Evolutionary conservation across 2,797 vertebrate genomes (phyloP), one percentile per base, ranked within the genome.

Genomic region (Bothrops alternatus): DNA sequence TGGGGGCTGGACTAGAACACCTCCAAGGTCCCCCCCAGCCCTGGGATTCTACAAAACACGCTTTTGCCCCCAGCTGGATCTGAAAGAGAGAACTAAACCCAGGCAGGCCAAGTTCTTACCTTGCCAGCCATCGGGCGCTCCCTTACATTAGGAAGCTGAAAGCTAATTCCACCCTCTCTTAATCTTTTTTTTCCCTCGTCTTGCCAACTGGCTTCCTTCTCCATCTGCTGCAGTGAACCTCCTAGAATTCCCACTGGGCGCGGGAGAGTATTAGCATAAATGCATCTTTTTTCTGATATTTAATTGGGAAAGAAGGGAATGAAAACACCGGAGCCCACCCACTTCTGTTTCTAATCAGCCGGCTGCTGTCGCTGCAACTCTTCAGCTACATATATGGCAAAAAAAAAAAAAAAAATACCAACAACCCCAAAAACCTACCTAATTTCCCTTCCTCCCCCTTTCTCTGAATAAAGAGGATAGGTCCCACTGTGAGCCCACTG

Each of bases 271-370:
- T 78, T 61, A 87, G 28, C 42, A 56, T 58, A 88, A 86, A 25
- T 86, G 86, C 69, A 61, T 32, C 57, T 88, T 61, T 25, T 91
- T 86, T n/a, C 86, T 91, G 65, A 89, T 65, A 47, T 50, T 89
- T 89, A 91, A 86, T 86, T 89, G 90, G 86, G 90, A 65, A 50
- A 65, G 58, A 47, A 28, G 23, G 57, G 90, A 86, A 25, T 32
- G 90, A 25, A 42, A 32, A 65, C 56, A 32, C 56, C 37, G 4
- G 78, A n/a, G 78, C 69, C 90, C 50, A 11, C 58, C 90, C 90
- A 91, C 58, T 26, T 86, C 65, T 88, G 65, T n/a, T 85, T 90
- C 63, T 50, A 88, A 93, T 88, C 90, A 85, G 58, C 86, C 10
- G 0, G 26, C 65, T 11, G 25, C 86, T 65, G 86, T 65, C 86